Evolutionary conservation across 1,140 invertebrate species (phyloP), one percentile per base, ranked within the genome.

Genomic region (Ptiloglossa arizonensis): DNA sequence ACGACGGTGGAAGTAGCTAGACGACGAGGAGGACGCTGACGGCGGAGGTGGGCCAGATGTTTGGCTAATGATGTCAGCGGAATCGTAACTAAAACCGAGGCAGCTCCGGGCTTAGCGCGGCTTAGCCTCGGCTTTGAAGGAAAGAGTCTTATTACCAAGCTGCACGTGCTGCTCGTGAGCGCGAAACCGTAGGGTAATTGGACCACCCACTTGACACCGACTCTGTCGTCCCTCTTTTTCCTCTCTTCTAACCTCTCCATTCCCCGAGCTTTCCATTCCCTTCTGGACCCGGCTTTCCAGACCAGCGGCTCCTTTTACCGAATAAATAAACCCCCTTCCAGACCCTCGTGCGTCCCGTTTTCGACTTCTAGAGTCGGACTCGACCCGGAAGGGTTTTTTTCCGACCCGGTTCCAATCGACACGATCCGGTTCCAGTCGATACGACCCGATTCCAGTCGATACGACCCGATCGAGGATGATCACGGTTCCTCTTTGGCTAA

Each of bases 31-130:
- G 46, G 76, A 67, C 78, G 85, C 71, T 71, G 77, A 68, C 80
- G 83, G 79, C 86, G 85, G 83, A 89, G 90, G 87, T 89, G 87
- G 87, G 84, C 90, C 91, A 92, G 91, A 92, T 92, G 91, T 92
- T 91, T 90, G 90, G 90, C 90, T 92, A 92, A 92, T 91, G 91
- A 92, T 91, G 91, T 91, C 90, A 91, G 90, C 90, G 88, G 86
- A 91, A 91, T 91, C 90, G 91, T 91, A 91, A 91, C 90, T 89
- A 91, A 91, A 90, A 87, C 88, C 89, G 82, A 88, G 82, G 80
- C 82, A 80, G 80, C 77, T 82, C 75, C 79, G 72, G 71, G 85
- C 83, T 87, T 82, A 88, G 84, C 82, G 83, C 87, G 81, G 86
- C 86, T 89, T 81, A 83, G 86, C 75, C 64, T 77, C 78, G 82